phyloP scores from a whole-genome alignment of 1,140 invertebrate species.

The Oreohelix idahoensis region DNA sequence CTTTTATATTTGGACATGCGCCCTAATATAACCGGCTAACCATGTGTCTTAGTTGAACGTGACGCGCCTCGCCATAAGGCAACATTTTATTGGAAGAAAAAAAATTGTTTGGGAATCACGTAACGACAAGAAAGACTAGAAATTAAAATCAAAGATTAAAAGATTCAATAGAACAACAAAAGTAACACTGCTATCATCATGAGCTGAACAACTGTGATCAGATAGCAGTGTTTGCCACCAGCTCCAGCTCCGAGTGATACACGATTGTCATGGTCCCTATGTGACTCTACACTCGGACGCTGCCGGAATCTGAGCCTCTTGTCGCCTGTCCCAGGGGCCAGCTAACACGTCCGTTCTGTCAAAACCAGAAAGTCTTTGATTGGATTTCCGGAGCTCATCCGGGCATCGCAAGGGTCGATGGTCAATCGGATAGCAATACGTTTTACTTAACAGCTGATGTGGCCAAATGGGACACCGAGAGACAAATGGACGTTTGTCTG shows the following conservation, averaged over 20 bases:
- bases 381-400: slow-evolving; percentile 6
- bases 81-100: too few relatives aligned
- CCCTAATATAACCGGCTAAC: too few relatives aligned
- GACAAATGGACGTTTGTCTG: neutral
- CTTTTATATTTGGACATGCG: too few relatives aligned
- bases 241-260: neutral
- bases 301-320: neutral
- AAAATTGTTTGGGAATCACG: too few relatives aligned
- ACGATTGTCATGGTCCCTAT: neutral
- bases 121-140: too few relatives aligned
- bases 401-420: neutral
- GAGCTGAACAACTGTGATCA: too few relatives aligned
- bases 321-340: neutral
- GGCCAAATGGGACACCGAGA: neutral
- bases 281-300: neutral
- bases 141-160: too few relatives aligned
- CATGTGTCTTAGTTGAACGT: too few relatives aligned
- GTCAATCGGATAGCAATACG: slow-evolving; percentile 12
- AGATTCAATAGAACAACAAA: too few relatives aligned
- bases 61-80: too few relatives aligned
- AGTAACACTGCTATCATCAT: too few relatives aligned
- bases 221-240: neutral
- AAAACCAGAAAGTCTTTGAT: slow-evolving; percentile 1
- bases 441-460: slow-evolving; percentile 13
- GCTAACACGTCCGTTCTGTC: neutral